A percentile compares a stretch with the other conserved stretches of the same genome.
Conservation (phyloP, 2,113 vertebrate genomes). For the Ahaetulla prasina region DNA sequence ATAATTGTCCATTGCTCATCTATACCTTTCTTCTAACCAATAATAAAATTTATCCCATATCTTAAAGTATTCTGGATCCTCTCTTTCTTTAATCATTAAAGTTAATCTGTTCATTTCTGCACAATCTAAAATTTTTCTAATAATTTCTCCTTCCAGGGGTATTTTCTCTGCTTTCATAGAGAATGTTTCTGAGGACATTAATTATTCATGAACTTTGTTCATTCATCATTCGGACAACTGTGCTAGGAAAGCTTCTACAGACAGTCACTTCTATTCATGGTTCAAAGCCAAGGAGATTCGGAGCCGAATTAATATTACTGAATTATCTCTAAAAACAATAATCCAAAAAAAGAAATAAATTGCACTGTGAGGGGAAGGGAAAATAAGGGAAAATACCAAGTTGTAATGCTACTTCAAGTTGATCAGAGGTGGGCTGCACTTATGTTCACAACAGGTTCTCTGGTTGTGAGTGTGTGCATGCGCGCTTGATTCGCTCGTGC, state of each 20-base stretch:
- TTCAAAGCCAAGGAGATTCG: neutral
- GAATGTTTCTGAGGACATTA: neutral
- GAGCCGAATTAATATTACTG: neutral
- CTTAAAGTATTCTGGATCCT: too few relatives aligned
- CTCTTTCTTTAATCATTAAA: too few relatives aligned
- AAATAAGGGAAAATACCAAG: neutral
- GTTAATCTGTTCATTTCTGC: too few relatives aligned
- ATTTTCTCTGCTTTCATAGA: too few relatives aligned
- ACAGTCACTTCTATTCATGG: conserved; percentile 14
- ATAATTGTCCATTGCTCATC: too few relatives aligned
- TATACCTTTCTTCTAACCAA: too few relatives aligned
- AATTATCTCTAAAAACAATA: neutral
- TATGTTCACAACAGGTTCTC: too few relatives aligned
- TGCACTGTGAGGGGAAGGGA: neutral
- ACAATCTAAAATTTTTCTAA: too few relatives aligned
- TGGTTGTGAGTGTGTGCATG: too few relatives aligned
- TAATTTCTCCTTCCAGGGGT: too few relatives aligned
- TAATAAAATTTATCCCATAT: too few relatives aligned
- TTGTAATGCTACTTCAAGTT: neutral
- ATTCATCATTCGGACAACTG: conserved; percentile 8
- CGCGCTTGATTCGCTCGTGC: too few relatives aligned
- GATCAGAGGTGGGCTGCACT: neutral
- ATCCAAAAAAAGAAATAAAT: neutral
- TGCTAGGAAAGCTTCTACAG: neutral
- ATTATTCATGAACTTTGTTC: neutral